Conservation (phyloP, 1,140 invertebrate species). For the Penaeus chinensis region DNA sequence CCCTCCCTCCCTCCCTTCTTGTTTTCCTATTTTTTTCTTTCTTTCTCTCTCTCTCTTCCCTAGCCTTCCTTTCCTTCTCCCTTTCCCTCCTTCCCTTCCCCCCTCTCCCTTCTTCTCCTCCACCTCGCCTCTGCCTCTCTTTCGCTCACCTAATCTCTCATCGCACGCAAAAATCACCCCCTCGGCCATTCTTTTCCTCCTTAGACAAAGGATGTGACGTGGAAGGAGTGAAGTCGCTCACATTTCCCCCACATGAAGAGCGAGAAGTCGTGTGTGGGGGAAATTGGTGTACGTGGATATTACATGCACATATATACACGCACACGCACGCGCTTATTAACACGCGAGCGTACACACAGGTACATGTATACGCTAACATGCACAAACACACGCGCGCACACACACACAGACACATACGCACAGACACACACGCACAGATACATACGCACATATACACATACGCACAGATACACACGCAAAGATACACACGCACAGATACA, state of each 20-base stretch:
- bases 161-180: background rate
- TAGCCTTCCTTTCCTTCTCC: background rate
- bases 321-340: background rate
- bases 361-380: background rate
- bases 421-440: too few relatives aligned
- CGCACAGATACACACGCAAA: too few relatives aligned
- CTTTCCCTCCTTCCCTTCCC: conserved; percentile 15
- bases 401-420: too few relatives aligned
- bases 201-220: too few relatives aligned
- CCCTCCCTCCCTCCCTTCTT: background rate
- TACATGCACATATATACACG: background rate
- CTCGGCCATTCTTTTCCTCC: background rate
- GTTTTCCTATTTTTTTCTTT: background rate
- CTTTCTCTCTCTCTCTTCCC: background rate
- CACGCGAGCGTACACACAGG: too few relatives aligned
- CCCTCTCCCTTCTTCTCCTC: conserved; percentile 12
- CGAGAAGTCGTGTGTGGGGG: too few relatives aligned
- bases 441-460: too few relatives aligned
- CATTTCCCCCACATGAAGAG: too few relatives aligned
- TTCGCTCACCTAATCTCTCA: background rate
- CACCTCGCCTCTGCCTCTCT: background rate
- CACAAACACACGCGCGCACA: background rate
- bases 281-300: too few relatives aligned
- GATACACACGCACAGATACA: too few relatives aligned
- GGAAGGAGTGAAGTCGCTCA: too few relatives aligned